phyloP scores from a whole-genome alignment of 2,888 invertebrate species.

The Apamea crenata region DNA sequence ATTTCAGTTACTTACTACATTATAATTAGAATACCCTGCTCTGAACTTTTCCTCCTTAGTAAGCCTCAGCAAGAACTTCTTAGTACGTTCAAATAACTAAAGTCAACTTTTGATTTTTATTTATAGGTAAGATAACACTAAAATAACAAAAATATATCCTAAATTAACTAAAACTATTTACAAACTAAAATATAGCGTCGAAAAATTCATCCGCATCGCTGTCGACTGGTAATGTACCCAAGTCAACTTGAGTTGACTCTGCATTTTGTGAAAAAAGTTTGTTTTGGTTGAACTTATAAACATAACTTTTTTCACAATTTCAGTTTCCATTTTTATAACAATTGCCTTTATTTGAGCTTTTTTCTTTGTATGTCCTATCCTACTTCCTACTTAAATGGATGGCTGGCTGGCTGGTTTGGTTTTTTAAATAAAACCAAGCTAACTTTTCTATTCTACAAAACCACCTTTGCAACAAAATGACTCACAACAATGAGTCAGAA shows the following conservation, averaged over 20 bases:
- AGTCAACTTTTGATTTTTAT: no score
- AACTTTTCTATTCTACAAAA: not conserved
- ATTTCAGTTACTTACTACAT: not conserved
- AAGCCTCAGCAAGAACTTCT: not conserved
- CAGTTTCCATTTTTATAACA: not conserved
- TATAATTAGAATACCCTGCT: not conserved
- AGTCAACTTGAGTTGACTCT: not conserved
- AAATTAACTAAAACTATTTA: no score
- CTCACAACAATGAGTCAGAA: conserved; percentile 64
- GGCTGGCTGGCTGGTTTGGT: no score
- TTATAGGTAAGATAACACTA: no score
- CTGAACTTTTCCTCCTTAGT: not conserved
- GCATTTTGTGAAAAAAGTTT: no score
- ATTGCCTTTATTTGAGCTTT: not conserved
- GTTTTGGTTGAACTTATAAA: not conserved
- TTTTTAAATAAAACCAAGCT: not conserved
- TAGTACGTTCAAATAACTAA: not conserved
- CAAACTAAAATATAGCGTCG: no score
- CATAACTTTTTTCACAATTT: not conserved
- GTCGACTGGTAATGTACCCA: no score
- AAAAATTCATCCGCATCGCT: no score
- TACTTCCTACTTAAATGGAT: no score
- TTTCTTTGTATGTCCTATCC: no score
- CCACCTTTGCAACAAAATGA: conserved; percentile 37
- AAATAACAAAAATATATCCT: no score